A percentile compares a stretch with the other conserved stretches of the same genome.
These are phyloP conservation scores for Brachymystax lenok DNA, from an alignment of 2,797 vertebrate genomes.

Conservation along the genomic window DNA sequence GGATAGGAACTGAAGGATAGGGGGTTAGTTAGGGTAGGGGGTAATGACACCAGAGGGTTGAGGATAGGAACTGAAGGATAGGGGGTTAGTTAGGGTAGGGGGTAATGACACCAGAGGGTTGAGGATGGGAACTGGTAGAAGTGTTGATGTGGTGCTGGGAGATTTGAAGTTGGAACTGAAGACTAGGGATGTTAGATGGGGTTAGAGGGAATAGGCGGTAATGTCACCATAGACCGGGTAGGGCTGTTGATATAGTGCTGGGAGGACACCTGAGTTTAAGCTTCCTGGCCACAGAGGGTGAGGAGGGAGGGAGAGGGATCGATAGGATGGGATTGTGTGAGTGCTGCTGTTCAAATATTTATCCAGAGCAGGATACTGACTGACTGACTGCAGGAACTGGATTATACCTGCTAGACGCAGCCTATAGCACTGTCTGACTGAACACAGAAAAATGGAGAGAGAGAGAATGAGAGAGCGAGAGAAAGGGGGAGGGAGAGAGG, in stretches of 20 bases:
- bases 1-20: too few species aligned
- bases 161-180: neutral
- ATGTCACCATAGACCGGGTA: constrained; percentile 25
- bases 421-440: neutral
- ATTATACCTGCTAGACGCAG: constrained; percentile 45
- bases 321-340: constrained; percentile 46
- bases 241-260: constrained; percentile 29
- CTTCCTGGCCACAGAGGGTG: constrained; percentile 34
- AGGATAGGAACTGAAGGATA: too few species aligned
- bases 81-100: too few species aligned
- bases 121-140: neutral
- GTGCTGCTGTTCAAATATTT: constrained; percentile 60
- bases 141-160: neutral
- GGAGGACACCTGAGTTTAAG: constrained; percentile 53
- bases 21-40: too few species aligned
- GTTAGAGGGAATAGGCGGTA: constrained; percentile 7
- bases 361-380: constrained; percentile 42
- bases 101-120: too few species aligned
- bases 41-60: too few species aligned
- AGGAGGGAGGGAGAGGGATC: constrained; percentile 49
- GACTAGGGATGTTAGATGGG: neutral
- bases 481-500: neutral
- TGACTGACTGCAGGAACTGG: constrained; percentile 38
- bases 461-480: neutral
- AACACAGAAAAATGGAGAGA: neutral